These are phyloP conservation scores for Drosophila truncata DNA, from an alignment of 1,140 invertebrate genomes.

Conservation along the genomic window DNA sequence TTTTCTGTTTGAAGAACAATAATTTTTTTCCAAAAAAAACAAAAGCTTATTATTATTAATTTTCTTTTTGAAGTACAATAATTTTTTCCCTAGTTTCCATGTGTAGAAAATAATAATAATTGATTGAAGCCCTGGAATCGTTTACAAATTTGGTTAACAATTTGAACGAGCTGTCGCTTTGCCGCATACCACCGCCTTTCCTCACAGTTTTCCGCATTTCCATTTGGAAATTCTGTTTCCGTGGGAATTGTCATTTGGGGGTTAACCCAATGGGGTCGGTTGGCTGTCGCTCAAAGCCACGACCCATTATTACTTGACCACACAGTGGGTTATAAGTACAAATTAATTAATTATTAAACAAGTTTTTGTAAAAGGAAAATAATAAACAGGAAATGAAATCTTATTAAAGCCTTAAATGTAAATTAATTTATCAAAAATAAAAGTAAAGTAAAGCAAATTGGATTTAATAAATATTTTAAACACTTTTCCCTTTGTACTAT, in stretches of 20 bases:
- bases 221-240: constrained; percentile 15
- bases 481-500: background rate
- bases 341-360: background rate
- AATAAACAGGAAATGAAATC: no score
- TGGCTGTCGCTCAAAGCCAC: constrained; percentile 6
- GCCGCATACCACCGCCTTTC: background rate
- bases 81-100: background rate
- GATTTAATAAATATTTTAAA: background rate
- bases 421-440: background rate
- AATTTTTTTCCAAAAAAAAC: no score
- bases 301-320: constrained; percentile 15
- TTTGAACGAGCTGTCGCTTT: constrained; percentile 7
- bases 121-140: constrained; percentile 18
- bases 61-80: background rate
- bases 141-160: constrained; percentile 28
- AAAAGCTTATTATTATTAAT: background rate
- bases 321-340: constrained; percentile 1
- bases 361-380: background rate
- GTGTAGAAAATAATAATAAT: constrained; percentile 8
- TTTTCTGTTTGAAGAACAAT: no score
- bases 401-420: background rate
- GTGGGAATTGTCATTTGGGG: constrained; percentile 32
- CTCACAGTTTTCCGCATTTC: constrained; percentile 4
- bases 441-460: no score
- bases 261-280: constrained; percentile 15